Conservation (phyloP, 2,113 vertebrate species). For the Pygoscelis antarcticus region DNA sequence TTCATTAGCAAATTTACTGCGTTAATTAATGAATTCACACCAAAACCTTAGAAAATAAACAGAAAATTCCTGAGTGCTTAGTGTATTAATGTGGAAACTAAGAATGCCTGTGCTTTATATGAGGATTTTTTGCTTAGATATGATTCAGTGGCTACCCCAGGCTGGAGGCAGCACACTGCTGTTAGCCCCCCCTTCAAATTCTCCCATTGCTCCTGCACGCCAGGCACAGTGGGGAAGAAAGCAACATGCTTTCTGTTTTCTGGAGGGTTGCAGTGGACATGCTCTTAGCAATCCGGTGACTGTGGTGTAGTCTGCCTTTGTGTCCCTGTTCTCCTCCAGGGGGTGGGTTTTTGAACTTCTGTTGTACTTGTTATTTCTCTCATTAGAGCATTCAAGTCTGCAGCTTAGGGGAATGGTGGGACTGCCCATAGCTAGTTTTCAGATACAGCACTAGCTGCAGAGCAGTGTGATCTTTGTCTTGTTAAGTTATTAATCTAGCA, state of each 20-base stretch:
- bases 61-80: not conserved
- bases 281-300: not conserved
- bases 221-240: fast-evolving
- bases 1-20: not conserved
- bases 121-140: not conserved
- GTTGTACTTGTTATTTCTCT: fast-evolving
- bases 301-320: fast-evolving
- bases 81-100: not conserved
- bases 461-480: not conserved
- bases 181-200: not conserved
- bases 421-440: not conserved
- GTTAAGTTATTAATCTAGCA: not conserved
- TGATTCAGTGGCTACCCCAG: not conserved
- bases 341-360: not conserved
- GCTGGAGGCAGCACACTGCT: not conserved
- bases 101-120: not conserved
- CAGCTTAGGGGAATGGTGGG: not conserved
- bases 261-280: fast-evolving
- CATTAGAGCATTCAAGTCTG: not conserved
- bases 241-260: not conserved
- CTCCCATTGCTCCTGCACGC: not conserved
- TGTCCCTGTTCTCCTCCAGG: not conserved
- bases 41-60: not conserved
- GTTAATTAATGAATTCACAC: conserved; percentile 15
- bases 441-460: not conserved